Percentiles rank a stretch among this genome's conserved stretches.
Conservation (phyloP, 2,113 vertebrate species). For the Thoracochromis brauschi region DNA sequence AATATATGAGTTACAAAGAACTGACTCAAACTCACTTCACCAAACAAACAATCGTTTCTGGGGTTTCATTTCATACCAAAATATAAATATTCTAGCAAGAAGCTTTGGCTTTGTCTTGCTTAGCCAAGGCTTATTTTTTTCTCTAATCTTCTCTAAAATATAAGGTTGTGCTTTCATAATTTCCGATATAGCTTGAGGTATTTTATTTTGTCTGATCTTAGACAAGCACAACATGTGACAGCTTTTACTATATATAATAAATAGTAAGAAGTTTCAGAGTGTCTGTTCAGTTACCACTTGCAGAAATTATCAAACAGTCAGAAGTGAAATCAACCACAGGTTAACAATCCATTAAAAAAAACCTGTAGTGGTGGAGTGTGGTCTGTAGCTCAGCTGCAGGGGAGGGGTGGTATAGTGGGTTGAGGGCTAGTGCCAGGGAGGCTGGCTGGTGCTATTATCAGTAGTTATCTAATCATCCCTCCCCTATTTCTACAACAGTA, state of each 20-base stretch:
- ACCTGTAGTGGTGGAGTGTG: neutral
- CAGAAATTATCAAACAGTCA: neutral
- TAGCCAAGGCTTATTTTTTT: neutral
- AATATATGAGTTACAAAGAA: neutral
- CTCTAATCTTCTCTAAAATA: neutral
- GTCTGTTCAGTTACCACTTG: neutral
- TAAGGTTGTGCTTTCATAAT: neutral
- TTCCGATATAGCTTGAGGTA: neutral
- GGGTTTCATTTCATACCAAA: neutral
- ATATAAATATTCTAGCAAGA: neutral
- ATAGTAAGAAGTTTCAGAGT: neutral
- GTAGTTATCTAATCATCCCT: accelerated
- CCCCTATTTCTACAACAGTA: accelerated
- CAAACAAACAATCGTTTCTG: accelerated
- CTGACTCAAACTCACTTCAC: neutral
- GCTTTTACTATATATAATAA: neutral
- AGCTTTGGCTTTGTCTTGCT: accelerated
- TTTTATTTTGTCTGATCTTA: neutral
- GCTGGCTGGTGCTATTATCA: neutral
- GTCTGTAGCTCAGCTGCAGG: neutral
- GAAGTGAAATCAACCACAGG: accelerated
- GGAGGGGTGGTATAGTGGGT: neutral
- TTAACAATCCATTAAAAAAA: neutral
- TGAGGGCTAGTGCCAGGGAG: neutral
- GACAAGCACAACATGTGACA: neutral